These are phyloP conservation scores for Fistularia commersonii DNA, from an alignment of 2,797 vertebrate species.

Conservation along the genomic window DNA sequence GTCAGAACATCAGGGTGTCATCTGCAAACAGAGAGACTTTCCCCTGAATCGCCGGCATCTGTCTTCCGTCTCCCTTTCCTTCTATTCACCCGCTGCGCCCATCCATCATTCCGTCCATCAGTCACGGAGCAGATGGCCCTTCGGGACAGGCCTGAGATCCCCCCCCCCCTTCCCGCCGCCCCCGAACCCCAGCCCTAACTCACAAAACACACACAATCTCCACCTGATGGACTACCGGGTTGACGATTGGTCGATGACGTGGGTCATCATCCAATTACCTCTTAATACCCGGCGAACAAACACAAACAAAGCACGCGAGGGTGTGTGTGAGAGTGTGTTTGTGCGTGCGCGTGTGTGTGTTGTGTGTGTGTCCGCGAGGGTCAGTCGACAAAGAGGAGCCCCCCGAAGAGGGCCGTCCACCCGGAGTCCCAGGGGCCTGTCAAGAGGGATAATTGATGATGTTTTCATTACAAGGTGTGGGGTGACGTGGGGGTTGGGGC, in stretches of 20 bases:
- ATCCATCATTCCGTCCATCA: conserved; percentile 71
- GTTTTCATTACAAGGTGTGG: conserved; percentile 92
- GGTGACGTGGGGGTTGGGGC: conserved; percentile 76
- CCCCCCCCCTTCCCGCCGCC: conserved; percentile 50
- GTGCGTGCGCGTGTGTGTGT: conserved; percentile 22
- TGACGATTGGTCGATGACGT: conserved; percentile 53
- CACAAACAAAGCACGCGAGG: not conserved
- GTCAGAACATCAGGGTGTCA: no score
- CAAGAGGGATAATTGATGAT: conserved; percentile 88
- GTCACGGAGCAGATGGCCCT: conserved; percentile 77
- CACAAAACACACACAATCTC: conserved; percentile 30
- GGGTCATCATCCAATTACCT: conserved; percentile 49
- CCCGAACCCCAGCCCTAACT: conserved; percentile 9
- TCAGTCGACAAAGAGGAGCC: conserved; percentile 80
- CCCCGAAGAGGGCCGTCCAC: conserved; percentile 76
- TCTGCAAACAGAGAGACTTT: no score
- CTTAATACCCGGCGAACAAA: conserved; percentile 73
- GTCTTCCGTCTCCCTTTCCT: conserved; percentile 49
- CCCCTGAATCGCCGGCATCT: no score
- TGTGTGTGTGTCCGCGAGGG: conserved; percentile 48
- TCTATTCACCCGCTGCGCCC: no score
- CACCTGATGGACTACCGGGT: conserved; percentile 1
- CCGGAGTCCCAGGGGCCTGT: conserved; percentile 81
- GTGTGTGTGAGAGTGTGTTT: not conserved
- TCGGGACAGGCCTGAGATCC: conserved; percentile 70